These are phyloP conservation scores for Tetrax tetrax DNA, from an alignment of 2,113 vertebrate genomes.

Conservation along the genomic window DNA sequence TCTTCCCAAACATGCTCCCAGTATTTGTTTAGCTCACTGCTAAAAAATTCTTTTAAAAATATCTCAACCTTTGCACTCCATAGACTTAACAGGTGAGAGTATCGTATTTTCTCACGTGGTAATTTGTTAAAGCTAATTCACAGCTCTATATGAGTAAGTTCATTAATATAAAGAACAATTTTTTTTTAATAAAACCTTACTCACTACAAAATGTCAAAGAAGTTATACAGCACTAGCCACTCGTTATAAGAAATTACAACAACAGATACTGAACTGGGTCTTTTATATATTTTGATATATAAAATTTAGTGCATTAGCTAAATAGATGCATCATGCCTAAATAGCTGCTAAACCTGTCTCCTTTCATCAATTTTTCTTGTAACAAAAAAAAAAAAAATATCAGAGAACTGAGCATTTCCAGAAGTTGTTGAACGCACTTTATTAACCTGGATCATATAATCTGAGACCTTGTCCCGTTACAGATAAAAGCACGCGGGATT, in stretches of 20 bases:
- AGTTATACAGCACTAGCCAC: neutral
- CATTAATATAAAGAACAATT: neutral
- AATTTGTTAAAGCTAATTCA: neutral
- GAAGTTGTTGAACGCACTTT: neutral
- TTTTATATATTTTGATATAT: neutral
- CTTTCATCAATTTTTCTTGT: neutral
- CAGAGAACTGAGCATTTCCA: neutral
- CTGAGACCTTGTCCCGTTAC: neutral
- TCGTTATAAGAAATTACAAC: neutral
- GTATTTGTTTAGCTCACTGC: neutral
- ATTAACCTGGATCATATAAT: neutral
- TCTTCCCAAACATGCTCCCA: neutral
- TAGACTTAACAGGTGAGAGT: neutral
- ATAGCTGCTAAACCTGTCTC: neutral
- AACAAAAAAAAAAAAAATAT: neutral
- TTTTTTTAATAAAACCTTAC: neutral
- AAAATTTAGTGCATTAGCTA: neutral
- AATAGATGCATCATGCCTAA: neutral
- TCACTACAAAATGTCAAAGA: neutral
- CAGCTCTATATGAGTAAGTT: neutral
- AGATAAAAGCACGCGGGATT: neutral
- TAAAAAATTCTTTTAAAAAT: neutral
- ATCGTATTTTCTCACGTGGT: neutral
- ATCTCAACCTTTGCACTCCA: neutral
- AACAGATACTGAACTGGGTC: neutral